Conservation (phyloP, 2,113 vertebrate genomes). For the Emydura subglobosa region DNA sequence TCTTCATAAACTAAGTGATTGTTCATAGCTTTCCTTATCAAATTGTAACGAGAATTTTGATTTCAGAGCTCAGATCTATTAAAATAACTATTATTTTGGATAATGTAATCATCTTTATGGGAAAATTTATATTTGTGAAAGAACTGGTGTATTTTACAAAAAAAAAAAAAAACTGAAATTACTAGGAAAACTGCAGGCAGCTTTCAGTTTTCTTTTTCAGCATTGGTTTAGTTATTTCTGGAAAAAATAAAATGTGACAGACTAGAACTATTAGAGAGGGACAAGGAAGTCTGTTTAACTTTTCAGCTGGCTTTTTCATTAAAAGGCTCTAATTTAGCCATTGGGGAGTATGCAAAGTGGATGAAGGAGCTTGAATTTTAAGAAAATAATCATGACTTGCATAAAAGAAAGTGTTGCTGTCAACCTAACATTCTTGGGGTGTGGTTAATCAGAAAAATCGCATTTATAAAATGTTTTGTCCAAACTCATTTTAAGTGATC, state of each 20-base stretch:
- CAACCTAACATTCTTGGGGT: neutral
- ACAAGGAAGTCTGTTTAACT: neutral
- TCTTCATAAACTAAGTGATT: neutral
- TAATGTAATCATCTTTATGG: neutral
- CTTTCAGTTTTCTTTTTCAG: neutral
- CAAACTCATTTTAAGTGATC: neutral
- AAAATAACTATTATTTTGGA: neutral
- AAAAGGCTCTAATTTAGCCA: neutral
- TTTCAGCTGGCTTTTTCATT: neutral
- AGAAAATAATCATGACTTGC: neutral
- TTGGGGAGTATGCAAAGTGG: neutral
- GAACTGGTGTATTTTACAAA: neutral
- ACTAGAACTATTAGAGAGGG: neutral
- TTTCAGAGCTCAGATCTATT: neutral
- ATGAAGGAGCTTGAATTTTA: neutral
- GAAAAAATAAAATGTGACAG: neutral
- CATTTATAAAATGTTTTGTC: neutral
- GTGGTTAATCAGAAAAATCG: neutral
- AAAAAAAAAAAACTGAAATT: neutral
- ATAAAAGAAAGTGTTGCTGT: neutral
- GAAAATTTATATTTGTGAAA: neutral
- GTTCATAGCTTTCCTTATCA: neutral
- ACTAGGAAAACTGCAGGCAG: neutral
- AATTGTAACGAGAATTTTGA: neutral
- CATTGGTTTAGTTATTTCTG: neutral